Percentiles rank a stretch among this genome's conserved stretches.
These are phyloP conservation scores for Pelobates fuscus DNA, from an alignment of 2,113 vertebrate genomes.

Conservation along the genomic window DNA sequence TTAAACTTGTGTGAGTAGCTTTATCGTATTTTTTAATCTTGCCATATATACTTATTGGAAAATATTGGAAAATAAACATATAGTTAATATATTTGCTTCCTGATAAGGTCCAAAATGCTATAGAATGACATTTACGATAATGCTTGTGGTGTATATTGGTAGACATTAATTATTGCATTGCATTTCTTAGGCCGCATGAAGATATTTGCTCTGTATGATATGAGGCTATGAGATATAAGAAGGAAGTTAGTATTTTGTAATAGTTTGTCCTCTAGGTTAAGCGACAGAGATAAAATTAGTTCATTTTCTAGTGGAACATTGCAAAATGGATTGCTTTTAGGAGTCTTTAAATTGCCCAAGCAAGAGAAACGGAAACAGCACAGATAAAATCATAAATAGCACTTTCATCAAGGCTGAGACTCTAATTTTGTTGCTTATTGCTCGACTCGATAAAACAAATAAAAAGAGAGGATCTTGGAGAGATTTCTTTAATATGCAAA, in stretches of 20 bases:
- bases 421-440: conserved; percentile 78
- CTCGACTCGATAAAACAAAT: conserved; percentile 80
- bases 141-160: neutral
- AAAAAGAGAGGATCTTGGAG: conserved; percentile 64
- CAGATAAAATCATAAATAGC: conserved; percentile 69
- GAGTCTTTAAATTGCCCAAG: conserved; percentile 62
- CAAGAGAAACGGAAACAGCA: conserved; percentile 41
- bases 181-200: neutral
- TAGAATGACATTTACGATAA: conserved; percentile 2
- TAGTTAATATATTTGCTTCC: neutral
- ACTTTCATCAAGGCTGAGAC: conserved; percentile 66
- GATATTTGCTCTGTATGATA: neutral
- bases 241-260: conserved; percentile 17
- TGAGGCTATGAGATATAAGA: conserved; percentile 56
- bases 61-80: neutral
- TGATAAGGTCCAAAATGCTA: neutral
- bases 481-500: conserved; percentile 74
- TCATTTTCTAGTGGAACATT: conserved; percentile 59
- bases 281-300: conserved; percentile 58
- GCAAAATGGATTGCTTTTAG: conserved; percentile 60
- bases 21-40: too few relatives aligned
- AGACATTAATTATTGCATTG: conserved; percentile 2
- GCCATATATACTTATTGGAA: too few relatives aligned
- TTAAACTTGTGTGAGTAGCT: too few relatives aligned
- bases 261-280: conserved; percentile 54